Percentiles rank a stretch among this genome's conserved stretches.
Evolutionary conservation across 2,797 vertebrate species (phyloP).

Genomic region (Margarornis squamiger): DNA sequence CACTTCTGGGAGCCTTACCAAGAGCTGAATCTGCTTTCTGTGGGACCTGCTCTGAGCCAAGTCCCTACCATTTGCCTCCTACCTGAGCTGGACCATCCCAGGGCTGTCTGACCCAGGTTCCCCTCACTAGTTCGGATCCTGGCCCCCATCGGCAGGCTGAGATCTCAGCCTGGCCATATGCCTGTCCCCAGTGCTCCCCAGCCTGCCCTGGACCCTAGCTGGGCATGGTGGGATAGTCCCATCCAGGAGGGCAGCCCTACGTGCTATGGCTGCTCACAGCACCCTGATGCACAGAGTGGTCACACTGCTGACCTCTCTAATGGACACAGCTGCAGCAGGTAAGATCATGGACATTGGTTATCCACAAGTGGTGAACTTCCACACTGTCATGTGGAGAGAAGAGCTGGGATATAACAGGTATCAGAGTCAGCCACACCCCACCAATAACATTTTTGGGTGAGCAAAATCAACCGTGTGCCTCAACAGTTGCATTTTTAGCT

Average conservation of each 20-base stretch:
- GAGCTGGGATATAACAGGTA: neutral
- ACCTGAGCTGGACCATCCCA: neutral
- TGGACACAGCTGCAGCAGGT: accelerated
- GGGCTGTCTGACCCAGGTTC: neutral
- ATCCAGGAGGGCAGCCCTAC: neutral
- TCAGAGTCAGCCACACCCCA: neutral
- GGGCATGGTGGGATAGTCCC: neutral
- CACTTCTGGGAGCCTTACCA: neutral
- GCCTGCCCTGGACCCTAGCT: neutral
- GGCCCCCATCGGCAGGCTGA: neutral
- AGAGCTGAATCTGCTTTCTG: accelerated
- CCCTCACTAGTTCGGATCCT: neutral
- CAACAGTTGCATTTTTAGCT: neutral
- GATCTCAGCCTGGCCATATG: neutral
- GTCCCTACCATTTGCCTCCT: neutral
- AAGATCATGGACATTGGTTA: neutral
- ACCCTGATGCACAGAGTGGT: too few relatives aligned
- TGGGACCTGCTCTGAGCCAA: neutral
- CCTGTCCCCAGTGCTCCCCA: neutral
- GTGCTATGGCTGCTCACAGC: neutral
- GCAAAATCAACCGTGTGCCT: neutral
- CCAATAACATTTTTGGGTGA: neutral
- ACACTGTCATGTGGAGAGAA: neutral
- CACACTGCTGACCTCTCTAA: neutral
- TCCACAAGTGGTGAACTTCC: neutral